A percentile compares a stretch with the other conserved stretches of the same genome.
These are phyloP conservation scores for Meloidogyne floridensis DNA, from an alignment of 1,140 invertebrate genomes.

Conservation along the genomic window DNA sequence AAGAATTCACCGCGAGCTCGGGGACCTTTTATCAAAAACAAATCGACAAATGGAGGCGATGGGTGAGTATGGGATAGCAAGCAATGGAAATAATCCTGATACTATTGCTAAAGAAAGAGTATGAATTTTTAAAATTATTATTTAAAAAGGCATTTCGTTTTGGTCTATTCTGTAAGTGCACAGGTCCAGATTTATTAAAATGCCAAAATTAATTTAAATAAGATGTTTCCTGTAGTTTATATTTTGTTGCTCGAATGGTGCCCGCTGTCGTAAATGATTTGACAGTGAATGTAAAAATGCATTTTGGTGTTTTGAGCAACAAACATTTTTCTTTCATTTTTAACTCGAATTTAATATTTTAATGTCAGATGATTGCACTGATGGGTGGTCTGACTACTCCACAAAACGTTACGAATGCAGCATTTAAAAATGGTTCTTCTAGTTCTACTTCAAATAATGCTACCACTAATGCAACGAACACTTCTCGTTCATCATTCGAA, in stretches of 20 bases:
- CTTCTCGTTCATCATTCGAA: not conserved
- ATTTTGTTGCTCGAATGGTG: conserved; percentile 3
- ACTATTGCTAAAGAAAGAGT: conserved; percentile 20
- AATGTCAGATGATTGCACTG: conserved; percentile 22
- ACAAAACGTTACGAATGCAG: conserved; percentile 7
- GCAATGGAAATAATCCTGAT: conserved; percentile 9
- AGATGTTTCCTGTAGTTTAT: not conserved
- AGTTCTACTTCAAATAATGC: not conserved
- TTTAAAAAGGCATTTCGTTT: not conserved
- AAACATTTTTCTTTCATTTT: not conserved
- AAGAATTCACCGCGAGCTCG: conserved; percentile 25
- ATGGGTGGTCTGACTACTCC: conserved; percentile 23
- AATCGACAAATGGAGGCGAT: conserved; percentile 20
- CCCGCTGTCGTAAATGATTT: not conserved
- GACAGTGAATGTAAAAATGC: not conserved
- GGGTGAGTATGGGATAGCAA: conserved; percentile 1
- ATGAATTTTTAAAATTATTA: not conserved
- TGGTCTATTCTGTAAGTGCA: not conserved
- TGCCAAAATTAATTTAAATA: not conserved
- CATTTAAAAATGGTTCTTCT: conserved; percentile 12
- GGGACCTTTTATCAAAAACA: conserved; percentile 26
- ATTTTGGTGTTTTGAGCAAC: conserved; percentile 5
- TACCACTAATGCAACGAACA: not conserved
- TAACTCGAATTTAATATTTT: not conserved
- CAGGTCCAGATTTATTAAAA: not conserved